phyloP scores from a whole-genome alignment of 2,888 invertebrate genomes.

The Megalurothrips usitatus region DNA sequence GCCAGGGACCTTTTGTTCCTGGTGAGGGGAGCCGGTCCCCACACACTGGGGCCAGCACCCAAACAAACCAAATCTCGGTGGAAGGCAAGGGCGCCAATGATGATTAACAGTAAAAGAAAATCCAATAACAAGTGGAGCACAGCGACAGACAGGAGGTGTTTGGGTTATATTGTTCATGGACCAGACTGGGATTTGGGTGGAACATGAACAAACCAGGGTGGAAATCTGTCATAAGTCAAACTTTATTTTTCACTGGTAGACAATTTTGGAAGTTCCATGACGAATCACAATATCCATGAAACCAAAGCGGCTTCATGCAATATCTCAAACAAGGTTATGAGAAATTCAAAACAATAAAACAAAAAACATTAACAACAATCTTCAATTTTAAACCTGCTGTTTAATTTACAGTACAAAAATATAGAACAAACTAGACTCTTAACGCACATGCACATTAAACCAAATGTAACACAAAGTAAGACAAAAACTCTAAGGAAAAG shows the following conservation, averaged over 20 bases:
- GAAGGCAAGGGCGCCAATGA: too few relatives aligned
- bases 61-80: too few relatives aligned
- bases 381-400: neutral
- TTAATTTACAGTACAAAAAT: constrained; percentile 12
- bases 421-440: neutral
- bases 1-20: too few relatives aligned
- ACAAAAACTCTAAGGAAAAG: neutral
- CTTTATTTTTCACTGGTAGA: neutral
- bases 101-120: too few relatives aligned
- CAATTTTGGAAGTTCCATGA: neutral
- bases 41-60: too few relatives aligned
- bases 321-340: neutral
- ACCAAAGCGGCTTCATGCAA: too few relatives aligned
- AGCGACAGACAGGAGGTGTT: too few relatives aligned
- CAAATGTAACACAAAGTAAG: neutral
- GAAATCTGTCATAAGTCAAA: neutral
- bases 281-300: neutral
- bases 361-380: neutral
- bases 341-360: neutral
- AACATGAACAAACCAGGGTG: neutral
- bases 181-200: neutral
- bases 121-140: too few relatives aligned
- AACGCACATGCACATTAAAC: neutral
- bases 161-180: too few relatives aligned
- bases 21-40: too few relatives aligned